Base-by-base conservation (phyloP, 2,113 vertebrate species). In the Aspidoscelis tigris region DNA sequence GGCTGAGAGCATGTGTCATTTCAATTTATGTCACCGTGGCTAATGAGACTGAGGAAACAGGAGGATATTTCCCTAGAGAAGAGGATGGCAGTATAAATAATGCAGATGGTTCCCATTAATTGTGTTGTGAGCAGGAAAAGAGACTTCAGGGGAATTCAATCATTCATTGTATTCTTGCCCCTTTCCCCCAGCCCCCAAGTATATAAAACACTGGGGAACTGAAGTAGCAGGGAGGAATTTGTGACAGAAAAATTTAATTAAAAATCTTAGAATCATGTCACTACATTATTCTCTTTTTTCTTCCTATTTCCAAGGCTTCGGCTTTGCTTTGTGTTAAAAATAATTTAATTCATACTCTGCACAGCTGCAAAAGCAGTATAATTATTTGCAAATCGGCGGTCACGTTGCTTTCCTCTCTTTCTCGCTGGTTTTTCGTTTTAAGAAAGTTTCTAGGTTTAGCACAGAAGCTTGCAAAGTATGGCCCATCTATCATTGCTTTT, bases 261-360 rank as follows among this genome's bases (percentile, higher is more conserved):
- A 24, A 16, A 33, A 14, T 11, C 18, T 33, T 22, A 66, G 39
- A 76, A 76, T 16, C 10, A 11, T 1, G 7, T 6, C 80, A 20
- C 39, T 7, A 12, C 58, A 1, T 0, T 20, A 0, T 24, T 18
- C 9, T 2, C 8, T 39, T 0, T 33, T 66, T 1, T 14, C 41
- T 58, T 2, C 8, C 1, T 71, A 1, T n/a, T 4, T 0, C 1
- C 0, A 21, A 2, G 22, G 18, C 43, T 33, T 70, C 43, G 21
- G 20, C 7, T 61, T 21, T 2, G 1, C 9, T 20, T 24, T 71
- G 0, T 24, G 16, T 0, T 61, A 61, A 61, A 8, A 76, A 8
- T 43, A 7, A 74, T 22, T 33, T 58, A 2, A 16, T 69, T 14
- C 6, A 69, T 39, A 21, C 16, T 18, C 1, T 0, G 1, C 47